Evolutionary conservation across 1,140 invertebrate species (phyloP).

Genomic region (Nasonia longicornis): DNA sequence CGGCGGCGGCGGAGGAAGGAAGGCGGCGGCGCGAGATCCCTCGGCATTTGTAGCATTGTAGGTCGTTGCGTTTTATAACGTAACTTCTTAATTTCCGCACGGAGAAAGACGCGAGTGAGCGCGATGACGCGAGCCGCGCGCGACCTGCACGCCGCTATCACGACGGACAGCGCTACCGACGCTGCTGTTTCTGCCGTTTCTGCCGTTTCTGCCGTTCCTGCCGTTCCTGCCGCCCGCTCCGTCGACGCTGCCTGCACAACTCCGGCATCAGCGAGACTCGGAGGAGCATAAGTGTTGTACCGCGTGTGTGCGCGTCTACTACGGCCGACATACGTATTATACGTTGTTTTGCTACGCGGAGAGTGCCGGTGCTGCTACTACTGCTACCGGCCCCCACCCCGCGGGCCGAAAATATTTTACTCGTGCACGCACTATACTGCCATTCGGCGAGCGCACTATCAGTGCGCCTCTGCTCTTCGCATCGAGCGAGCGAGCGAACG

Average conservation of each 20-base stretch:
- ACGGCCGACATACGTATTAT: background rate
- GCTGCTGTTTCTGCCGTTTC: background rate
- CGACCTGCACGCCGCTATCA: slow-evolving; percentile 10
- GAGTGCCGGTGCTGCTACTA: background rate
- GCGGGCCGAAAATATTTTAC: slow-evolving; percentile 8
- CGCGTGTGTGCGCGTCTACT: background rate
- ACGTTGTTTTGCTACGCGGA: background rate
- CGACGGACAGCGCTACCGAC: background rate
- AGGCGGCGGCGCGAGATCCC: slow-evolving; percentile 54
- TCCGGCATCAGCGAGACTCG: background rate
- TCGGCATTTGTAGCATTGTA: slow-evolving; percentile 66
- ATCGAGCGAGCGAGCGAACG: background rate
- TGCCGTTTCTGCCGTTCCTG: background rate
- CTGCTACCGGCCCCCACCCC: background rate
- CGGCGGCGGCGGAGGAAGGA: slow-evolving; percentile 40
- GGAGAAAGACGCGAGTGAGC: slow-evolving; percentile 39
- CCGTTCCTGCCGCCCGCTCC: too few relatives aligned
- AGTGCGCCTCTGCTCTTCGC: background rate
- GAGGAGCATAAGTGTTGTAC: background rate
- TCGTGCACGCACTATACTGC: background rate
- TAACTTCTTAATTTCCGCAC: slow-evolving; percentile 63
- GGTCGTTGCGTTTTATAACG: slow-evolving; percentile 67
- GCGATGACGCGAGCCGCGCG: slow-evolving; percentile 50
- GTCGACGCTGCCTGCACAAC: background rate
- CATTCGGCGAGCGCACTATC: background rate